Percentiles rank a stretch among this genome's conserved stretches.
phyloP scores from a whole-genome alignment of 2,113 vertebrate species.

The Myrmecobius fasciatus region DNA sequence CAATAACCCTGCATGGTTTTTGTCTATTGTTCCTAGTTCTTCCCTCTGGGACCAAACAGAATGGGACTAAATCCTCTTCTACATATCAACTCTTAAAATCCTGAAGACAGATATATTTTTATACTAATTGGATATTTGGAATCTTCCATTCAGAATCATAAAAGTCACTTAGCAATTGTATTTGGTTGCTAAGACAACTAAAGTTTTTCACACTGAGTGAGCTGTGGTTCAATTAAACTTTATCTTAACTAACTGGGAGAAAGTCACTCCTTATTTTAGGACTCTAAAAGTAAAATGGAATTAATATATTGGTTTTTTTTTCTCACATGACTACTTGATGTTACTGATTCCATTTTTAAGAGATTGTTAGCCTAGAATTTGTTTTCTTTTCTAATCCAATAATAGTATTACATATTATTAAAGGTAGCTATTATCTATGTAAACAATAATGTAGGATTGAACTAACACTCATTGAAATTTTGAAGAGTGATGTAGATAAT shows the following conservation, averaged over 20 bases:
- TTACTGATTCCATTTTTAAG: neutral
- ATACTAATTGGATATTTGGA: neutral
- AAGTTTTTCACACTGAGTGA: neutral
- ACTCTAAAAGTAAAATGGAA: neutral
- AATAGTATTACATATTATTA: neutral
- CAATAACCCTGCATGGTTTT: neutral
- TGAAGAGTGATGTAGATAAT: neutral
- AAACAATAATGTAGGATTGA: neutral
- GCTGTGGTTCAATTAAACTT: neutral
- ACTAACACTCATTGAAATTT: neutral
- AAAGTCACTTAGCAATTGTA: neutral
- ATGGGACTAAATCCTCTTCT: neutral
- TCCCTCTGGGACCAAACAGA: neutral
- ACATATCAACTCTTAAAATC: neutral
- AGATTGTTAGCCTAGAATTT: neutral
- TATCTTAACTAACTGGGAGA: neutral
- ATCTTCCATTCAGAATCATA: neutral
- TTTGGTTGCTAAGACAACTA: slow-evolving; percentile 3
- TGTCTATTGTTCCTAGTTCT: neutral
- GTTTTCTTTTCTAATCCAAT: neutral
- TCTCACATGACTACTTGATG: neutral
- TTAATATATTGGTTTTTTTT: neutral
- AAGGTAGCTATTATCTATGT: neutral
- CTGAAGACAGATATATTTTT: neutral
- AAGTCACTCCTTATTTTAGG: neutral